A percentile compares a stretch with the other conserved stretches of the same genome.
Evolutionary conservation across 2,888 invertebrate species (phyloP).

Genomic region (Scrobipalpa costella): DNA sequence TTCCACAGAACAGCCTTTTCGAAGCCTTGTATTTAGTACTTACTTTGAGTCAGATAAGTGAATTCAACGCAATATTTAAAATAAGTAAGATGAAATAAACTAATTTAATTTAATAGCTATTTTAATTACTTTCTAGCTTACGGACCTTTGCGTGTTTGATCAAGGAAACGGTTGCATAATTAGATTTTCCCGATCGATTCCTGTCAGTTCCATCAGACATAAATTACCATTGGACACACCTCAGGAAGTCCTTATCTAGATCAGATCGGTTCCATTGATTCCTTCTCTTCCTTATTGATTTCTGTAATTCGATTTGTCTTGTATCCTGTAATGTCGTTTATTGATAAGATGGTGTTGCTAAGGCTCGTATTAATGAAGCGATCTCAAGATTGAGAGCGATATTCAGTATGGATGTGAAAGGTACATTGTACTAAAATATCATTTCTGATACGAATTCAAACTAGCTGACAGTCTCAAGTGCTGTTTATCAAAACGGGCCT

Average conservation of each 20-base stretch:
- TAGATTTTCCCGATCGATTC: slow-evolving; percentile 12
- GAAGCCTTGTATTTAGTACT: too few species aligned
- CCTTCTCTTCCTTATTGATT: slow-evolving; percentile 7
- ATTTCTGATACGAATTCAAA: too few species aligned
- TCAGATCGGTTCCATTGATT: background rate
- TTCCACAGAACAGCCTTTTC: too few species aligned
- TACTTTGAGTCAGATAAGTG: too few species aligned
- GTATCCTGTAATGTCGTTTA: background rate
- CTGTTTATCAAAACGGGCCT: too few species aligned
- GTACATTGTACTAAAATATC: too few species aligned
- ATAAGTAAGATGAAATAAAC: background rate
- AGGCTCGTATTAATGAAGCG: too few species aligned
- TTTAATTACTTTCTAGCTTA: background rate
- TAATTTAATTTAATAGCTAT: background rate
- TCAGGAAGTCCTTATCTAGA: slow-evolving; percentile 9
- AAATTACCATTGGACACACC: slow-evolving; percentile 1
- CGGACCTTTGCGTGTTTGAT: slow-evolving; percentile 4
- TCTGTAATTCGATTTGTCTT: background rate
- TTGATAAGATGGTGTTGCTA: too few species aligned
- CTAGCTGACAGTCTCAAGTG: too few species aligned
- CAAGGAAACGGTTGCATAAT: slow-evolving; percentile 14
- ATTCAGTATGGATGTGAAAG: too few species aligned
- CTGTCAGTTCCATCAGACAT: background rate
- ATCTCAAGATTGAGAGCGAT: too few species aligned
- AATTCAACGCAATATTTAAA: too few species aligned